Conservation (phyloP, 2,888 invertebrate genomes). For the Polylopha cassiicola region DNA sequence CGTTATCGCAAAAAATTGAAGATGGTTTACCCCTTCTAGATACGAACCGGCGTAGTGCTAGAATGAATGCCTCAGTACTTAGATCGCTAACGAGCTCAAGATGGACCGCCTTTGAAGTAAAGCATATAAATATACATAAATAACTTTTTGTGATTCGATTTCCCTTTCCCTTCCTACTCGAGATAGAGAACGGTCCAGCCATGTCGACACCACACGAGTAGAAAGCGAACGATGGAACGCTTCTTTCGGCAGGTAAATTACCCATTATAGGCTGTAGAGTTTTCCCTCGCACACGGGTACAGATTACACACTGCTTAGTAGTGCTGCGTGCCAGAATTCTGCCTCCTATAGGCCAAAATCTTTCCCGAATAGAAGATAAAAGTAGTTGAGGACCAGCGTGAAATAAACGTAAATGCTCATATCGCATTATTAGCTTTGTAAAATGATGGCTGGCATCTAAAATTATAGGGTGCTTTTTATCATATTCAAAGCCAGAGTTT, state of each 20-base stretch:
- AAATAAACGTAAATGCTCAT: not conserved
- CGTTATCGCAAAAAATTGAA: conserved; percentile 15
- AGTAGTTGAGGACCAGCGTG: conserved; percentile 4
- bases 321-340: conserved; percentile 9
- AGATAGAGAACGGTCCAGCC: conserved; percentile 13
- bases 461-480: conserved; percentile 5
- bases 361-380: not conserved
- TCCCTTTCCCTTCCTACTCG: conserved; percentile 21
- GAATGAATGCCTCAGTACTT: conserved; percentile 10
- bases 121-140: conserved; percentile 20
- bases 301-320: conserved; percentile 22
- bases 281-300: conserved; percentile 23
- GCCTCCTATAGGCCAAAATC: conserved; percentile 3
- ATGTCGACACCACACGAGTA: conserved; percentile 7
- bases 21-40: conserved; percentile 13
- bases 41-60: conserved; percentile 19
- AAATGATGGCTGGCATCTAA: not conserved
- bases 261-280: conserved; percentile 32
- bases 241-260: conserved; percentile 25
- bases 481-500: not conserved
- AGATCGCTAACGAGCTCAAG: conserved; percentile 13
- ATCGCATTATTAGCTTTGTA: conserved; percentile 1
- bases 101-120: conserved; percentile 15
- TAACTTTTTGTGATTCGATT: conserved; percentile 10
- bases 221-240: not conserved